Evolutionary conservation across 2,113 vertebrate genomes (phyloP).

Genomic region (Peromyscus maniculatus): DNA sequence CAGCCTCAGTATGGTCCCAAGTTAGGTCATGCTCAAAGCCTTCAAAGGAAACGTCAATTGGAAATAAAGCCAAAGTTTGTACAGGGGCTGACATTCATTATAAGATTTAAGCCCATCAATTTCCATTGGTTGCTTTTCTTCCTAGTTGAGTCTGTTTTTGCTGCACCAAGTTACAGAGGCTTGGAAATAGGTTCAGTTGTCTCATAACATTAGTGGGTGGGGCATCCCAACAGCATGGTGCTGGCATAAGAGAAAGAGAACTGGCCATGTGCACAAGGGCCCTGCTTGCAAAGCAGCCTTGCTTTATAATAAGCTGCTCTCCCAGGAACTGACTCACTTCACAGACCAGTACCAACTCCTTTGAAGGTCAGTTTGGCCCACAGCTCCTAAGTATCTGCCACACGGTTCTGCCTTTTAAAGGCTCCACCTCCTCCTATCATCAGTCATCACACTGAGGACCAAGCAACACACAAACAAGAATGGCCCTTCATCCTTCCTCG

Average conservation of each 20-base stretch:
- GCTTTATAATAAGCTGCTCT: neutral
- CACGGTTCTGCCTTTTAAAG: neutral
- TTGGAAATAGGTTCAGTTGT: neutral
- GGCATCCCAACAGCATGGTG: neutral
- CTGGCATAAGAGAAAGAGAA: neutral
- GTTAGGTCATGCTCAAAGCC: neutral
- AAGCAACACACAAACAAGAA: neutral
- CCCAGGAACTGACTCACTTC: neutral
- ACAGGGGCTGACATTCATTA: neutral
- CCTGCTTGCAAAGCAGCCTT: neutral
- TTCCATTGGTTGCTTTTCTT: neutral
- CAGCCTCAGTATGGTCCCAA: neutral
- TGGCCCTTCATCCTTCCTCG: neutral
- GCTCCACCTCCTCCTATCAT: neutral
- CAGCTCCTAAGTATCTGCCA: neutral
- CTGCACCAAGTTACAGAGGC: neutral
- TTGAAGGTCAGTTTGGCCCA: neutral
- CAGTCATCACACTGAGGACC: neutral
- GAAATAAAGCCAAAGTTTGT: neutral
- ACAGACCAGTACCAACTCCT: neutral
- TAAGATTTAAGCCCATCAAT: rapidly evolving
- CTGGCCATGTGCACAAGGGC: neutral
- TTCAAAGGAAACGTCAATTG: neutral
- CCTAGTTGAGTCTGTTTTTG: neutral
- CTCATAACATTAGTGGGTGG: neutral